Evolutionary conservation across 1,140 invertebrate species (phyloP).

Genomic region (Neoseiulus cucumeris): DNA sequence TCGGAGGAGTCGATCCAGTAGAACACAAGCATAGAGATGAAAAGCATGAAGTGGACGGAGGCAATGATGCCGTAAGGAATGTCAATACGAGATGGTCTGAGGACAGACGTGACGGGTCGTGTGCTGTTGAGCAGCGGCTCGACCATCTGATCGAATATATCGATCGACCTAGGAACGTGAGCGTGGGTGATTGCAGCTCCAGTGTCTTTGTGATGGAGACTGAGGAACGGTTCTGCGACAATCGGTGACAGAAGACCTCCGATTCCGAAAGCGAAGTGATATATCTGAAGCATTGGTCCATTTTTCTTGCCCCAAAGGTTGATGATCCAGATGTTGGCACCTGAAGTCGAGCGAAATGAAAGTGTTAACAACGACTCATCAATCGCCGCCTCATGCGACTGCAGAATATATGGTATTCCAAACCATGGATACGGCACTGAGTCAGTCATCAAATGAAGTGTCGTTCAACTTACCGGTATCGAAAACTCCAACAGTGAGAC

Average conservation of each 20-base stretch:
- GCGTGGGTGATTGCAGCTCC: not conserved
- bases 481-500: not conserved
- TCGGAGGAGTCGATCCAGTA: not conserved
- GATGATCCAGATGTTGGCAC: constrained; percentile 5
- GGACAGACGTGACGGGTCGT: not conserved
- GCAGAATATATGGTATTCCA: not conserved
- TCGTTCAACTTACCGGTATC: not conserved
- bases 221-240: constrained; percentile 30
- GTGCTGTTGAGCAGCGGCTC: not conserved
- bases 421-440: too few species aligned
- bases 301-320: constrained; percentile 32
- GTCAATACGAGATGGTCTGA: not conserved
- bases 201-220: not conserved
- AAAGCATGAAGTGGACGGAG: not conserved
- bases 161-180: not conserved
- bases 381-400: not conserved
- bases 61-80: not conserved
- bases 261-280: constrained; percentile 36
- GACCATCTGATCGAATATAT: not conserved
- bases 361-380: not conserved
- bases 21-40: constrained; percentile 7
- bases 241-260: constrained; percentile 35
- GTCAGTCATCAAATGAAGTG: too few species aligned
- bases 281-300: constrained; percentile 32
- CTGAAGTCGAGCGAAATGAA: not conserved